Percentiles rank a stretch among this genome's conserved stretches.
Evolutionary conservation across 2,113 vertebrate genomes (phyloP).

Genomic region (Peromyscus leucopus): DNA sequence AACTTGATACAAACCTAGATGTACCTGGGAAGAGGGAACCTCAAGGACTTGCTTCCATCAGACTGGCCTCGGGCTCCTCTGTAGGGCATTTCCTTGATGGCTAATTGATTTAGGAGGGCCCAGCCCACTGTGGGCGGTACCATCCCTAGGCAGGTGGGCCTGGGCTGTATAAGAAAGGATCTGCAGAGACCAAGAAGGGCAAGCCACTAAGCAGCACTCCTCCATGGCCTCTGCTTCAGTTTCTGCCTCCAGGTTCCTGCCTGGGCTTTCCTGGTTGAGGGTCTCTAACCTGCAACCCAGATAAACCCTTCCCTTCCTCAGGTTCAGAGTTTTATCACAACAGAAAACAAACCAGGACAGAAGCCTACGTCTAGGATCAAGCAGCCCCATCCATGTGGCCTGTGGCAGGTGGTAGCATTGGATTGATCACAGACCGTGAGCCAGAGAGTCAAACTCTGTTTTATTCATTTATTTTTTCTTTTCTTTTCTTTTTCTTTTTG

Average conservation of each 20-base stretch:
- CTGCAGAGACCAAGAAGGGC: background rate
- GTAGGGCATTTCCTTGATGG: background rate
- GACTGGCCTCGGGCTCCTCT: background rate
- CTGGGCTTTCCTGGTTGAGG: background rate
- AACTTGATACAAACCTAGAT: background rate
- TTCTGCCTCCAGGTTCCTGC: background rate
- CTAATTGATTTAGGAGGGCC: background rate
- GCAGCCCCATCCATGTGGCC: background rate
- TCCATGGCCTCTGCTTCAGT: background rate
- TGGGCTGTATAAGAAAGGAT: background rate
- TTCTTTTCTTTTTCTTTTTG: too few relatives aligned
- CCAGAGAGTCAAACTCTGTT: background rate
- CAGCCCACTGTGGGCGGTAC: background rate
- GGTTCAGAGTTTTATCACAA: background rate
- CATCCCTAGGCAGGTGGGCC: background rate
- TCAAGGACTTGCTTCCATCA: background rate
- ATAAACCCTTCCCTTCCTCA: background rate
- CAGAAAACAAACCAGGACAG: background rate
- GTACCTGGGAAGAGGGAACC: background rate
- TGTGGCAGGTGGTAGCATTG: background rate
- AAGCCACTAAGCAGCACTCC: background rate
- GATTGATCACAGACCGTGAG: background rate
- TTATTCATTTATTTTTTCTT: background rate
- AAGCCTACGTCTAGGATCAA: background rate
- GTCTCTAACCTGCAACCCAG: background rate